Conservation (phyloP, 1,140 invertebrate species). For the Periplaneta americana region DNA sequence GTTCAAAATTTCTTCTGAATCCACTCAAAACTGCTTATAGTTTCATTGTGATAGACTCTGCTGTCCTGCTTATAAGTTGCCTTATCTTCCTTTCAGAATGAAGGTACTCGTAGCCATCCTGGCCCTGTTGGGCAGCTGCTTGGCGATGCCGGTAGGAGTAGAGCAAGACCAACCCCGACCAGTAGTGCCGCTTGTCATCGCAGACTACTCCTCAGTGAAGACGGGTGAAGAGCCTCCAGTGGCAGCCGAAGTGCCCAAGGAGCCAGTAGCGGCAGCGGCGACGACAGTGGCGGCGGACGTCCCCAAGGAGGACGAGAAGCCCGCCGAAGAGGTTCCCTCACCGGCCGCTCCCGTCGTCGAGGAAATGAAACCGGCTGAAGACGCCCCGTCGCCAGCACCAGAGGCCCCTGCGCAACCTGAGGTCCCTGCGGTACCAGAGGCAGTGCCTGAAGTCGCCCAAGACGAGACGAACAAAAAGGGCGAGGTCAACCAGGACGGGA, state of each 20-base stretch:
- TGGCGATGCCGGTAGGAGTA: conserved; percentile 22
- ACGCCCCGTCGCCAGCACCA: background rate
- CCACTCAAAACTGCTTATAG: too few relatives aligned
- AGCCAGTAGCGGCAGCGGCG: conserved; percentile 3
- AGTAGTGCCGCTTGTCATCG: conserved; percentile 33
- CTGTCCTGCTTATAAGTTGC: too few relatives aligned
- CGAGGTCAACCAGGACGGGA: background rate
- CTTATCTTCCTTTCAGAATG: conserved; percentile 25
- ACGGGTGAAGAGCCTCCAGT: background rate
- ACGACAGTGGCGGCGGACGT: conserved; percentile 5
- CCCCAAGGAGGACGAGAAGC: conserved; percentile 11
- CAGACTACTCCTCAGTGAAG: conserved; percentile 36
- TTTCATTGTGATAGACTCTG: too few relatives aligned
- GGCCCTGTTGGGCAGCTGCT: conserved; percentile 29
- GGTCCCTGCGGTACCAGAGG: background rate
- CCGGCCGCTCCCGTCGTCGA: background rate
- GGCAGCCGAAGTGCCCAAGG: background rate
- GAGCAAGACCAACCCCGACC: conserved; percentile 27
- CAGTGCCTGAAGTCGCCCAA: background rate
- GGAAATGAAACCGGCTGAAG: conserved; percentile 1
- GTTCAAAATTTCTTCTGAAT: too few relatives aligned
- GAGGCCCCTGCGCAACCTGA: background rate
- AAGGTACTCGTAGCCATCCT: conserved; percentile 32
- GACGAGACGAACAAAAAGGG: background rate
- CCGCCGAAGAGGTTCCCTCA: background rate